Percentiles rank a stretch among this genome's conserved stretches.
Evolutionary conservation across 1,140 invertebrate species (phyloP).

Genomic region (Brachionus rotundiformis): DNA sequence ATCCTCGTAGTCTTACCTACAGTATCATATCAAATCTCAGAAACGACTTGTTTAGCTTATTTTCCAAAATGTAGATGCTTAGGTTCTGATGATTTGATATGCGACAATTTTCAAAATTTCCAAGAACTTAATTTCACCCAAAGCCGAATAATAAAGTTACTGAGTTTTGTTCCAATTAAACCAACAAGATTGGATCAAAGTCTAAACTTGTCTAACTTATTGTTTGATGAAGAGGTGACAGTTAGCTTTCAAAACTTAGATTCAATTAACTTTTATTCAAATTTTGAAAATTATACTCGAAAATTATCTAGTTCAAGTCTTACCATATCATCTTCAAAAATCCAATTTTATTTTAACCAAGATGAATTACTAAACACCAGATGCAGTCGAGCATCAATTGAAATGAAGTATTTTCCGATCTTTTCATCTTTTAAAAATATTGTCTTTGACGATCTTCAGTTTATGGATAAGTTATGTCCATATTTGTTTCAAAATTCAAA

Average conservation of each 20-base stretch:
- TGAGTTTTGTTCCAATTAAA: not conserved
- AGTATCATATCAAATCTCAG: too few species aligned
- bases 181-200: not conserved
- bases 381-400: not conserved
- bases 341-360: not conserved
- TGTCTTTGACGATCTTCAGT: not conserved
- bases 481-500: not conserved
- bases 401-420: not conserved
- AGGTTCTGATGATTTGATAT: not conserved
- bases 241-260: not conserved
- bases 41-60: not conserved
- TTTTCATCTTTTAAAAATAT: slow-evolving; percentile 4
- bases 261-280: not conserved
- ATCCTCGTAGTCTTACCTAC: too few species aligned
- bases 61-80: not conserved
- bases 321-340: not conserved
- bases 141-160: not conserved
- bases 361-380: not conserved
- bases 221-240: not conserved
- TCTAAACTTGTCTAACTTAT: not conserved
- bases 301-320: slow-evolving; percentile 7
- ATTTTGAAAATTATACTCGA: not conserved
- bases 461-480: not conserved
- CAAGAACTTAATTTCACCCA: not conserved
- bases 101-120: not conserved